These are phyloP conservation scores for Microplitis mediator DNA, from an alignment of 1,140 invertebrate genomes.

Conservation along the genomic window DNA sequence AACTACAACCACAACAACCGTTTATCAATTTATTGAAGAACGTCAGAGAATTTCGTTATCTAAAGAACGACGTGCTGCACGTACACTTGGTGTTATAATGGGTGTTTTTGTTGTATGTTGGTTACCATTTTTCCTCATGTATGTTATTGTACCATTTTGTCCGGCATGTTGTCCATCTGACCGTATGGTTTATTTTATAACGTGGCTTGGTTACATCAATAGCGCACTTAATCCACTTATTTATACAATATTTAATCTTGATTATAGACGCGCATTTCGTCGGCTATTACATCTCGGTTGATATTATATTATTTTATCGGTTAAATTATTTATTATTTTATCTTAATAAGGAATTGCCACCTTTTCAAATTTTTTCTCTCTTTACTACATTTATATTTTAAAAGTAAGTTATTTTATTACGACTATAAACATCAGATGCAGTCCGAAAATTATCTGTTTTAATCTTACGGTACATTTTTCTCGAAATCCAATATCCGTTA, in stretches of 20 bases:
- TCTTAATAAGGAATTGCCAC: too few relatives aligned
- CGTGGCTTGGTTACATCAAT: constrained; percentile 98
- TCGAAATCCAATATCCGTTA: too few relatives aligned
- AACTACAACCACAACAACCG: constrained; percentile 61
- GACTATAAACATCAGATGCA: too few relatives aligned
- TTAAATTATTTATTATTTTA: neutral
- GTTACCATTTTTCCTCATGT: constrained; percentile 96
- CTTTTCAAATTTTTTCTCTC: too few relatives aligned
- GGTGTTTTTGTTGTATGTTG: constrained; percentile 95
- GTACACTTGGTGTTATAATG: constrained; percentile 93
- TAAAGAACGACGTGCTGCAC: constrained; percentile 88
- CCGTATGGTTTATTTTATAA: constrained; percentile 85
- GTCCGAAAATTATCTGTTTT: too few relatives aligned
- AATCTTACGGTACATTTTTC: too few relatives aligned
- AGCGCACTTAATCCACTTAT: constrained; percentile 97
- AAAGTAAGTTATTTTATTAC: too few relatives aligned
- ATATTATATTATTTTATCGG: constrained; percentile 15
- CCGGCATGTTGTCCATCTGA: constrained; percentile 77
- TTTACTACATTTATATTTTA: too few relatives aligned
- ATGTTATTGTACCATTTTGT: constrained; percentile 90
- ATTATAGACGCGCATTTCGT: constrained; percentile 93
- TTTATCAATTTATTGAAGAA: constrained; percentile 92
- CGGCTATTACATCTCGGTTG: constrained; percentile 76
- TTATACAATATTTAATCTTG: constrained; percentile 97
- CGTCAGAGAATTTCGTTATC: constrained; percentile 91